Evolutionary conservation across 2,888 invertebrate genomes (phyloP).

Genomic region (Labia minor): DNA sequence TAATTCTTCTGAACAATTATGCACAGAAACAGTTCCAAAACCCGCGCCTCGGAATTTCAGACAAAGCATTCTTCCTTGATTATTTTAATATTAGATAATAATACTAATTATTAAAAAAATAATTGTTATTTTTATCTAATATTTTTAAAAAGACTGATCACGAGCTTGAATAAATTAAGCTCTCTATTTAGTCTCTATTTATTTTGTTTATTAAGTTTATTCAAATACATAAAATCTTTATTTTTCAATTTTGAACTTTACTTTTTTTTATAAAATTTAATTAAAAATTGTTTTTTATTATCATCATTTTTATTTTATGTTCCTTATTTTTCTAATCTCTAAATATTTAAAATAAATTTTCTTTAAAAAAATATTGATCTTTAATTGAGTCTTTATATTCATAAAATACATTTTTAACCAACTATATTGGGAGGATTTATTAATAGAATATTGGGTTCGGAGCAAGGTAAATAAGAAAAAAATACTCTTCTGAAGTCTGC

Average conservation of each 20-base stretch:
- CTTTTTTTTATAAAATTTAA: too few relatives aligned
- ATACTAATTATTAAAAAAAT: not conserved
- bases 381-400: too few relatives aligned
- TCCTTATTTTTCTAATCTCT: too few relatives aligned
- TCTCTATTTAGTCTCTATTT: not conserved
- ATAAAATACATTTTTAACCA: too few relatives aligned
- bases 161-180: not conserved
- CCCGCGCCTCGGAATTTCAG: not conserved
- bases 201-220: not conserved
- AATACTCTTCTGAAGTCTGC: not conserved
- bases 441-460: not conserved
- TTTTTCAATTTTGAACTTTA: too few relatives aligned
- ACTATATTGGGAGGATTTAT: not conserved
- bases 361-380: too few relatives aligned
- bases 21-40: not conserved
- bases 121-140: not conserved
- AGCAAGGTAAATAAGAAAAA: not conserved
- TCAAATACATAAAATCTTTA: not conserved
- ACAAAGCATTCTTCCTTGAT: not conserved
- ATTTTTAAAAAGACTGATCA: not conserved
- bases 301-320: too few relatives aligned
- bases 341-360: too few relatives aligned
- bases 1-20: not conserved
- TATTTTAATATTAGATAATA: not conserved
- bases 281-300: not conserved